These are phyloP conservation scores for Erebia epiphron DNA, from an alignment of 2,888 invertebrate species.

Conservation along the genomic window DNA sequence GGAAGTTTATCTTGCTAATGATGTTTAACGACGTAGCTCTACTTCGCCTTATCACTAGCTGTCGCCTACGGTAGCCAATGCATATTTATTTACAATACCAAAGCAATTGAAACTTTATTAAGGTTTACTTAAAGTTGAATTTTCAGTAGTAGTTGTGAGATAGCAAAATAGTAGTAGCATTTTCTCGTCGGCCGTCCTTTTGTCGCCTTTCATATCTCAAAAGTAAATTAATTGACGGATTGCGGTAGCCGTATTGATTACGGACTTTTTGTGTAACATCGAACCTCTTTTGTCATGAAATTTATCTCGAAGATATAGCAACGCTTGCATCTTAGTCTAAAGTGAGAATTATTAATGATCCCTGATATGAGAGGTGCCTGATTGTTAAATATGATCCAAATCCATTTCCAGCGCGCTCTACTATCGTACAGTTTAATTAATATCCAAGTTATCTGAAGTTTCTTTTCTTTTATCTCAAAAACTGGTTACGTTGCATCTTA, in stretches of 20 bases:
- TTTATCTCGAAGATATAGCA: constrained; percentile 52
- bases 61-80: constrained; percentile 76
- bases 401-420: background rate
- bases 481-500: background rate
- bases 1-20: constrained; percentile 78
- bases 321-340: constrained; percentile 43
- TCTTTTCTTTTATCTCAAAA: constrained; percentile 2
- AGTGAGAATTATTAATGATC: constrained; percentile 38
- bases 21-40: constrained; percentile 76
- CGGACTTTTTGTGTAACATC: constrained; percentile 64
- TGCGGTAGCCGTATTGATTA: constrained; percentile 68
- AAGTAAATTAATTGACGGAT: constrained; percentile 76
- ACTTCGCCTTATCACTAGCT: constrained; percentile 65
- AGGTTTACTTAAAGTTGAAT: constrained; percentile 48
- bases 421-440: background rate
- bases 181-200: constrained; percentile 61
- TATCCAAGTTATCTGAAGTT: background rate
- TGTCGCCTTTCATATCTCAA: constrained; percentile 71
- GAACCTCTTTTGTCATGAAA: constrained; percentile 64
- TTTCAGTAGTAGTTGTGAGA: constrained; percentile 38
- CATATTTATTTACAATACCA: constrained; percentile 45
- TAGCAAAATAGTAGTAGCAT: constrained; percentile 53
- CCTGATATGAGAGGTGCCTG: constrained; percentile 17
- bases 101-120: constrained; percentile 48
- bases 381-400: constrained; percentile 22